Evolutionary conservation across 2,113 vertebrate genomes (phyloP).

Genomic region (Bufo bufo): DNA sequence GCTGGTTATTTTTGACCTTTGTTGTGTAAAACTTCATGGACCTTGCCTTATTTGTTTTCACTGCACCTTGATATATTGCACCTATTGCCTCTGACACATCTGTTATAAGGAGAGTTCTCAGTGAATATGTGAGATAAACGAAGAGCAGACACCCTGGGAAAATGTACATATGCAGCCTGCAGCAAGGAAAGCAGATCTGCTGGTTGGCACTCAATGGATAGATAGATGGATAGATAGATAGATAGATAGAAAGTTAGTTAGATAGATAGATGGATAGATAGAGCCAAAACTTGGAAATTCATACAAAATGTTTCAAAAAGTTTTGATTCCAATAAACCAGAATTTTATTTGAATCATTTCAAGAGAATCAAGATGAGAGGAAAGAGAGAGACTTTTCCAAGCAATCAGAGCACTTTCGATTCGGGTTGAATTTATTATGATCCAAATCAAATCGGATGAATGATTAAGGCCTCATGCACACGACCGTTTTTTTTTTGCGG

Average conservation of each 20-base stretch:
- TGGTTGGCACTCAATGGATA: background rate
- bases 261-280: background rate
- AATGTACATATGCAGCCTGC: background rate
- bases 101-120: background rate
- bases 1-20: background rate
- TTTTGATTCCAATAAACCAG: too few species aligned
- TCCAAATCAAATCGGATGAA: too few species aligned
- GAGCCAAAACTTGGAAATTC: too few species aligned
- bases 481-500: too few species aligned
- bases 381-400: too few species aligned
- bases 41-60: background rate
- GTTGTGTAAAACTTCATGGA: background rate
- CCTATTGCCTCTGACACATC: background rate
- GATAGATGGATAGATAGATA: background rate
- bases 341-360: too few species aligned
- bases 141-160: background rate
- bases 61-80: background rate
- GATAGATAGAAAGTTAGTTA: conserved; percentile 4
- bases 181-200: background rate
- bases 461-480: too few species aligned
- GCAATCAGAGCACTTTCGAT: too few species aligned
- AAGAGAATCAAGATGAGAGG: too few species aligned
- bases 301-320: too few species aligned
- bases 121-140: too few species aligned
- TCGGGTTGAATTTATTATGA: too few species aligned